These are phyloP conservation scores for Ganaspis sp. DNA, from an alignment of 1,140 invertebrate species.

Conservation along the genomic window DNA sequence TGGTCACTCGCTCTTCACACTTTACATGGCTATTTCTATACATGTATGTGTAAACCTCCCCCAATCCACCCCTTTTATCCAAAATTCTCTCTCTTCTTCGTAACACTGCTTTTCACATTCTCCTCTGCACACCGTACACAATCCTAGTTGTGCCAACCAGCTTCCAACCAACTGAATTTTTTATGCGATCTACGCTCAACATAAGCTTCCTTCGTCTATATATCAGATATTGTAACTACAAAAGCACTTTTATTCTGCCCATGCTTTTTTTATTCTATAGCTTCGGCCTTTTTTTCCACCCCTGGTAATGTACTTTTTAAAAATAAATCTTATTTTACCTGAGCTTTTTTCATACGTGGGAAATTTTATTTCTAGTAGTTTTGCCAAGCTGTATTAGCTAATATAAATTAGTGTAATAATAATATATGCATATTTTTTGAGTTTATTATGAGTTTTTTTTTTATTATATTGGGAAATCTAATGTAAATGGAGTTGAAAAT, in stretches of 20 bases:
- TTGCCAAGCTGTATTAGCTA: no score
- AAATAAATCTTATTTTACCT: no score
- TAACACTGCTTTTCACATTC: constrained; percentile 21
- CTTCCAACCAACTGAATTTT: constrained; percentile 22
- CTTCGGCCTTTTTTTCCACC: neutral
- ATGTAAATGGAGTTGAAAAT: neutral
- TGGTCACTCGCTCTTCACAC: constrained; percentile 49
- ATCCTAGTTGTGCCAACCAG: constrained; percentile 24
- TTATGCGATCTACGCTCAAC: constrained; percentile 24
- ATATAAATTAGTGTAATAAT: no score
- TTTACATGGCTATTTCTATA: constrained; percentile 55
- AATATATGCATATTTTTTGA: no score
- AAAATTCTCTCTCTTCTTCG: constrained; percentile 30
- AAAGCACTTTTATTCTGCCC: neutral
- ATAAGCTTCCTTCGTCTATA: constrained; percentile 15
- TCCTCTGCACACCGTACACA: constrained; percentile 2
- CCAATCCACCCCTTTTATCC: neutral
- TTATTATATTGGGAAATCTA: no score
- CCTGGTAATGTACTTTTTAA: no score
- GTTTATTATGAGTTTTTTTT: no score
- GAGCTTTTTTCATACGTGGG: no score
- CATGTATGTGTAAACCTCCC: neutral
- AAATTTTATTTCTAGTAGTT: no score
- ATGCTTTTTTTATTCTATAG: neutral
- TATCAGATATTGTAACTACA: neutral